phyloP scores from a whole-genome alignment of 2,888 invertebrate genomes.

The Drosophila pseudotakahashii region DNA sequence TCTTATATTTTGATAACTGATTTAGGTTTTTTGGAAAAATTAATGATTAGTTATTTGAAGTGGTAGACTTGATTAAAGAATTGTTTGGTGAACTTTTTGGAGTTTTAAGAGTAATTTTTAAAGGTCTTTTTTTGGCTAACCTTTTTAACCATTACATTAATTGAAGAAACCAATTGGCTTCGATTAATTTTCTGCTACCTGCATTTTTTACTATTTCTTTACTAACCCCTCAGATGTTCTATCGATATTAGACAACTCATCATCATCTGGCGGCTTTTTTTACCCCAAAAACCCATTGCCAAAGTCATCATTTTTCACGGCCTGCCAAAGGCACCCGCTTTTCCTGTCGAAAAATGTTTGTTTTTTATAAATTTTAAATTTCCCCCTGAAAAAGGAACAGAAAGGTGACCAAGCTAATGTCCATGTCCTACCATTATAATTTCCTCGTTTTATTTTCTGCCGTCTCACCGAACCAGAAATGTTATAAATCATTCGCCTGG shows the following conservation, averaged over 20 bases:
- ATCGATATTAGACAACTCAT: slow-evolving; percentile 46
- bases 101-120: no score
- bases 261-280: slow-evolving; percentile 14
- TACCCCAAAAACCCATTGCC: slow-evolving; percentile 21
- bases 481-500: slow-evolving; percentile 72
- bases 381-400: slow-evolving; percentile 12
- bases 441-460: slow-evolving; percentile 42
- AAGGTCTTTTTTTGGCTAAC: no score
- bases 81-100: slow-evolving; percentile 1
- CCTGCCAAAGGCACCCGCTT: slow-evolving; percentile 67
- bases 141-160: neutral
- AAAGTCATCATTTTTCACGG: slow-evolving; percentile 68
- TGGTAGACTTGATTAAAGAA: slow-evolving; percentile 2
- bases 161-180: neutral
- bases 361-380: slow-evolving; percentile 53
- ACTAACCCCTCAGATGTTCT: slow-evolving; percentile 3
- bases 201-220: neutral
- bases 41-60: slow-evolving; percentile 44
- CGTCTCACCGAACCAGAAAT: slow-evolving; percentile 44
- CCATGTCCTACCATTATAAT: slow-evolving; percentile 66
- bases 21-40: slow-evolving; percentile 32
- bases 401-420: slow-evolving; percentile 62
- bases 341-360: slow-evolving; percentile 62
- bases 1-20: slow-evolving; percentile 57
- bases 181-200: neutral